Base-by-base conservation (phyloP, 2,888 invertebrate species). In the Mylabris sibirica region DNA sequence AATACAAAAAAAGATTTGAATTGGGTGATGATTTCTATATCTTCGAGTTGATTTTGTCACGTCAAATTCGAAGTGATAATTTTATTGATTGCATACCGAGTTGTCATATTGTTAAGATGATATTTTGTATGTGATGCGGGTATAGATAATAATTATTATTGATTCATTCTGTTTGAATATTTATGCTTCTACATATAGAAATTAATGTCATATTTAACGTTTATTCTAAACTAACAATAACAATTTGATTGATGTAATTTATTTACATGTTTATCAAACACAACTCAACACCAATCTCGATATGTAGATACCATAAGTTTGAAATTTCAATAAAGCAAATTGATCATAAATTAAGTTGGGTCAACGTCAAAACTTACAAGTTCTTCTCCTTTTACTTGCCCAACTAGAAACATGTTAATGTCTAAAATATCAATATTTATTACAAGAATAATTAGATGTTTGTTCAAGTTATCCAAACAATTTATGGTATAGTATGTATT, bases 401-500 rank as follows among this genome's bases (percentile, higher is more conserved):
- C 20, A 17, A 6, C 14, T n/a, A 41, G 41, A n/a, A 41, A 49
- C 49, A 49, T 49, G 49, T 49, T 49, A 49, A 20, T 49, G 14
- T 53, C 22, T 22, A 26, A 26, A 57, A 57, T 14, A 26, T 57
- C 14, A n/a, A 26, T 14, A 57, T 57, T 57, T 57, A 57, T 57
- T 26, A n/a, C 11, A 26, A 2, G 26, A 26, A 26, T 57, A 57
- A 57, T 57, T 57, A 57, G 57, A 57, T 57, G 57, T 57, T 57
- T 24, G 57, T 57, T 57, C n/a, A 57, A 26, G 24, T 26, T 57
- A 26, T 4, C 12, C 24, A 57, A 57, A 53, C 57, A 24, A 61
- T 68, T 68, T 68, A 64, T 68, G 53, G 60, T 53, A 60, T n/a
- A 44, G 12, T 12, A 11, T 60, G 60, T 53, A 38, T 60, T 64